Evolutionary conservation across 1,140 invertebrate species (phyloP), one percentile per base, ranked within the genome.

Genomic region (Manduca sexta): DNA sequence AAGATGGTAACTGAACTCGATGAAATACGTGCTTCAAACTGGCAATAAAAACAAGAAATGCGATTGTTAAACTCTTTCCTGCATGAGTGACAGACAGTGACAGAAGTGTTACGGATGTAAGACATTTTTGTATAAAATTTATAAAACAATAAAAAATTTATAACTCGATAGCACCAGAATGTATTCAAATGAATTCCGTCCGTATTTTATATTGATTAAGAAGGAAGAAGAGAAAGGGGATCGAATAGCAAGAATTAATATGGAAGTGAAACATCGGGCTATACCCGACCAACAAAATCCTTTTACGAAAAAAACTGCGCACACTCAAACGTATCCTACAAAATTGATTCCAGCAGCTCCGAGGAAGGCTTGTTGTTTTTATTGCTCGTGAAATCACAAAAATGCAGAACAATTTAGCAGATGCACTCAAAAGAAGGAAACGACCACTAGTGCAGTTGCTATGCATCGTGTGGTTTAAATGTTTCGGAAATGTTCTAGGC

Each of bases 161-260:
- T 34, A 43, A 52, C 34, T 35, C 30, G 38, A 33, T 26, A 50
- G 44, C 30, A 31, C 14, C 2, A 18, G 29, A 12, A 77, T 77
- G 74, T 72, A 73, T 67, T 71, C 73, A 6, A 80, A 81, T 42
- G 71, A 80, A n/a, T 76, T 80, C 47, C 67, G 79, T 7, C 79
- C 76, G 38, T 83, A 73, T 59, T 83, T 64, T 48, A 71, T 83
- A 43, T 40, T 72, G 1, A 64, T 81, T 13, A 72, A 49, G 48
- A 82, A 84, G 38, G 78, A 82, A 56, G 74, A 84, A 56, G 80
- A 82, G 45, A 84, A 84, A 51, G 78, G 76, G 15, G 81, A 84
- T 26, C 74, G 71, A 52, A 76, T 63, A 56, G 78, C 78, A 3
- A 65, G 56, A 48, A 82, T 84, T 15, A 79, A 73, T 51, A 74